These are phyloP conservation scores for Polymixis lichenea DNA, from an alignment of 2,888 invertebrate genomes.

Conservation along the genomic window DNA sequence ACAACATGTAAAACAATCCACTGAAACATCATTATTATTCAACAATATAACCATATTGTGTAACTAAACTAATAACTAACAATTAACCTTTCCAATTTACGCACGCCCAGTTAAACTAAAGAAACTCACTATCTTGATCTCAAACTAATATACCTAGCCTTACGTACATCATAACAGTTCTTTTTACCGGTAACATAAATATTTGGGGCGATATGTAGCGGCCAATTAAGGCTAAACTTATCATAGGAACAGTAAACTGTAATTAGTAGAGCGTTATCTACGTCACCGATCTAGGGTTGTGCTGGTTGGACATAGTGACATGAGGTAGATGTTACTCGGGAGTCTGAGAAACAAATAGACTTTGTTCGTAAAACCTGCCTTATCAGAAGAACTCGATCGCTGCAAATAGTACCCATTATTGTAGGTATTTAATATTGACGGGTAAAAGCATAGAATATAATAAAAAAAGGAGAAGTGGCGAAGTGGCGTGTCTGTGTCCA, in stretches of 20 bases:
- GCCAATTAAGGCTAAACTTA: slow-evolving; percentile 59
- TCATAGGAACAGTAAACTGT: slow-evolving; percentile 56
- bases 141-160: neutral
- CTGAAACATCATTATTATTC: neutral
- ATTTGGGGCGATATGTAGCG: slow-evolving; percentile 34
- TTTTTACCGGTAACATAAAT: slow-evolving; percentile 23
- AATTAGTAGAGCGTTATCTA: slow-evolving; percentile 55
- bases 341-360: neutral
- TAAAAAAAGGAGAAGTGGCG: neutral
- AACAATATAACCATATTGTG: neutral
- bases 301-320: slow-evolving; percentile 5
- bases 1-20: no score
- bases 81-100: neutral
- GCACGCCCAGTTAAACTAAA: neutral
- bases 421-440: neutral
- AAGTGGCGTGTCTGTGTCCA: neutral
- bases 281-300: slow-evolving; percentile 49
- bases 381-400: no score
- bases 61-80: neutral
- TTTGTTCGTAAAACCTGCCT: neutral
- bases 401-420: neutral
- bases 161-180: slow-evolving; percentile 11
- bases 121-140: neutral
- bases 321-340: slow-evolving; percentile 24
- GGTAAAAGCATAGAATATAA: no score